Evolutionary conservation across 2,113 vertebrate species (phyloP).

Genomic region (Pygoscelis adeliae): DNA sequence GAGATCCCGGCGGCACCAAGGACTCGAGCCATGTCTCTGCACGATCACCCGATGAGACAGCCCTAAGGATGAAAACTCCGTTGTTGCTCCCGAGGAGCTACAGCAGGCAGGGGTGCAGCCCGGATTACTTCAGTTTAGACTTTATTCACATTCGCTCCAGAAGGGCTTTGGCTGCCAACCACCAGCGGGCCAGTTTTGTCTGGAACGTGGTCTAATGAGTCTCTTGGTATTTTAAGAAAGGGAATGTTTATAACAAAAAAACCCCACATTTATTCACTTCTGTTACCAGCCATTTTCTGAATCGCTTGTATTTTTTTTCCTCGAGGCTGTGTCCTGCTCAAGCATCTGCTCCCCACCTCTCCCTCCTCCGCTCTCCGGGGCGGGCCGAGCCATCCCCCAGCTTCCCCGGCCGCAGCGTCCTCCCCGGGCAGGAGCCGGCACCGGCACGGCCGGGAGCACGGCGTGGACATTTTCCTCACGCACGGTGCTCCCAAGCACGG

Average conservation of each 20-base stretch:
- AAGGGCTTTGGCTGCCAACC: background rate
- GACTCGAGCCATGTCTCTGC: background rate
- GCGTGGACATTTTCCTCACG: background rate
- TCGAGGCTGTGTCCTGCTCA: background rate
- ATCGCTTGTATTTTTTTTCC: background rate
- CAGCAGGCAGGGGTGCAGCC: background rate
- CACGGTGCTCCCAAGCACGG: background rate
- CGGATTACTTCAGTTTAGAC: background rate
- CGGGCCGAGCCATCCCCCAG: background rate
- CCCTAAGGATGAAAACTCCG: background rate
- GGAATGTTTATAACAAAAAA: background rate
- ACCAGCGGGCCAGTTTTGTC: conserved; percentile 7
- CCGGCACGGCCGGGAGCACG: rapidly evolving
- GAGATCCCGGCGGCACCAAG: background rate
- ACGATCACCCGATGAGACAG: rapidly evolving
- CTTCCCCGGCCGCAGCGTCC: background rate
- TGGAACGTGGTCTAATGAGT: conserved; percentile 20
- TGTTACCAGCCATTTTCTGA: conserved; percentile 13
- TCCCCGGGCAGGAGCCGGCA: background rate
- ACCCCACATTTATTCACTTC: background rate
- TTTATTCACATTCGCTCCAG: background rate
- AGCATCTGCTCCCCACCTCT: conserved; percentile 24
- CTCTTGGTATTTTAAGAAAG: conserved; percentile 36
- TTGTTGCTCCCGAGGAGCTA: background rate
- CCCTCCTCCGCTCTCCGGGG: background rate